phyloP scores from a whole-genome alignment of 1,140 invertebrate species.

The Drosophila tsacasi region DNA sequence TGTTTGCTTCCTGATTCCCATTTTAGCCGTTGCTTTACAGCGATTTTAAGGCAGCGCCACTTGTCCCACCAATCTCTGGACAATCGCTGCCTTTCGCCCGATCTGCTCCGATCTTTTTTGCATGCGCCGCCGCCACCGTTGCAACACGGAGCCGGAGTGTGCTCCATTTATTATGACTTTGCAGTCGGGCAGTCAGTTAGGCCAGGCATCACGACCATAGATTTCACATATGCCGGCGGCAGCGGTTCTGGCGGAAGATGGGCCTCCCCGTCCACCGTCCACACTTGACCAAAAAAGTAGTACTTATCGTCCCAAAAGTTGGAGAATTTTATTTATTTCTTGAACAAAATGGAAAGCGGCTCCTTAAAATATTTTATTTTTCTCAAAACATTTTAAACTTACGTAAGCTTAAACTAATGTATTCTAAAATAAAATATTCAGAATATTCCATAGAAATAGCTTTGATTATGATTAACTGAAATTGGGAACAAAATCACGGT shows the following conservation, averaged over 20 bases:
- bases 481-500: too few relatives aligned
- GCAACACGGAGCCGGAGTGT: conserved; percentile 31
- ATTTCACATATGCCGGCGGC: conserved; percentile 73
- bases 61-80: conserved; percentile 50
- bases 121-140: conserved; percentile 33
- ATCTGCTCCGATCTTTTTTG: conserved; percentile 55
- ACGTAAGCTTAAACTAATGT: too few relatives aligned
- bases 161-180: conserved; percentile 77
- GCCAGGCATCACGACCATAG: conserved; percentile 58
- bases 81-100: conserved; percentile 56
- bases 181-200: conserved; percentile 39
- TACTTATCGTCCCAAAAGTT: not conserved
- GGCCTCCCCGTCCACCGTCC: conserved; percentile 10
- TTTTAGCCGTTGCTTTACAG: conserved; percentile 32
- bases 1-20: conserved; percentile 42
- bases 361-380: too few relatives aligned
- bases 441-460: too few relatives aligned
- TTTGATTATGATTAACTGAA: too few relatives aligned
- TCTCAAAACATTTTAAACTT: too few relatives aligned
- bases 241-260: conserved; percentile 27
- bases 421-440: too few relatives aligned
- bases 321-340: not conserved
- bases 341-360: too few relatives aligned
- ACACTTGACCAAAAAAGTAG: conserved; percentile 3
- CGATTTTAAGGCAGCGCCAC: conserved; percentile 60